A percentile compares a stretch with the other conserved stretches of the same genome.
Conservation (phyloP, 2,888 invertebrate species). For the Dichetophora obliterata region DNA sequence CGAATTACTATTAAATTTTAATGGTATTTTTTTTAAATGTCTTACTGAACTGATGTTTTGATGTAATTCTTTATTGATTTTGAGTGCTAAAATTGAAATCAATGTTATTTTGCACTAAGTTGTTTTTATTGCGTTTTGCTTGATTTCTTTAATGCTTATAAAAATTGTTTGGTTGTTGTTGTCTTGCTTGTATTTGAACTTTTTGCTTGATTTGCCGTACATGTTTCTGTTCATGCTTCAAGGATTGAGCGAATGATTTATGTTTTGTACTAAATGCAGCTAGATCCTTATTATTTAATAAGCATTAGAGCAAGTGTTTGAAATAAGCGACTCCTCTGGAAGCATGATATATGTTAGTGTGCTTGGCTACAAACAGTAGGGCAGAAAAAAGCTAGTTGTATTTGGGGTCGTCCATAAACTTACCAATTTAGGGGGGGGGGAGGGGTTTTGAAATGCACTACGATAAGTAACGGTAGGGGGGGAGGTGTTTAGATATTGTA, state of each 20-base stretch:
- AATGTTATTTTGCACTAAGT: slow-evolving; percentile 7
- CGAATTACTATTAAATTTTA: slow-evolving; percentile 19
- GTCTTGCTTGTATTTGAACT: neutral
- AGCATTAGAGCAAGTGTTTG: neutral
- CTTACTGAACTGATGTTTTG: no score
- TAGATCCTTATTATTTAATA: slow-evolving; percentile 15
- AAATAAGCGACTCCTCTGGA: slow-evolving; percentile 18
- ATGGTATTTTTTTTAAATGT: neutral
- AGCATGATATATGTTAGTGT: neutral
- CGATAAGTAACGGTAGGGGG: no score
- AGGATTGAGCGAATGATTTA: slow-evolving; percentile 31
- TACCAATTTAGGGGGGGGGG: no score
- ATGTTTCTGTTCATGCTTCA: slow-evolving; percentile 14
- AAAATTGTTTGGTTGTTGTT: neutral
- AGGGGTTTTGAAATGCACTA: no score
- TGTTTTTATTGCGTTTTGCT: slow-evolving; percentile 3
- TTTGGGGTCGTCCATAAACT: no score
- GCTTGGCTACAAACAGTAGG: neutral
- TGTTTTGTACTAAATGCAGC: slow-evolving; percentile 14
- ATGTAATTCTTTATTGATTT: slow-evolving; percentile 15
- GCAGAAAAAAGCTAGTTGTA: no score
- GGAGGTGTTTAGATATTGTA: no score
- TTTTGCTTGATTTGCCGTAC: slow-evolving; percentile 12
- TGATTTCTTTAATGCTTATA: neutral
- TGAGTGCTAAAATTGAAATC: slow-evolving; percentile 11